Conservation (phyloP, 92 coral and sea anemone genomes). For the Umimayanthus chanpuru region DNA sequence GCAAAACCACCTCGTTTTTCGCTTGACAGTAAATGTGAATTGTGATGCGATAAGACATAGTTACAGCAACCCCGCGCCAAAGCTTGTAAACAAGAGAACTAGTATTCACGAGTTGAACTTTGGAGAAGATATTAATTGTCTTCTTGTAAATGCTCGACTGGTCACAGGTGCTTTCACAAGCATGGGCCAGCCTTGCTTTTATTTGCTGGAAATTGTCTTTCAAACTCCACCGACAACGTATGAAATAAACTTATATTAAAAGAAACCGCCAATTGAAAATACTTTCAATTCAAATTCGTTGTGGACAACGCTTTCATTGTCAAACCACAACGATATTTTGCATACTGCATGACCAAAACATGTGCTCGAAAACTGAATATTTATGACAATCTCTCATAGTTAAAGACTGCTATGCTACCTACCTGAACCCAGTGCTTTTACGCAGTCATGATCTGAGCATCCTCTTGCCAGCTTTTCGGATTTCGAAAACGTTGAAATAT, state of each 20-base stretch:
- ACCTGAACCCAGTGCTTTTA: not conserved
- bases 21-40: not conserved
- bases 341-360: slow-evolving; percentile 13
- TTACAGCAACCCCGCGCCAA: not conserved
- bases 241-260: no score
- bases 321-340: not conserved
- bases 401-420: not conserved
- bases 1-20: not conserved
- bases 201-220: not conserved
- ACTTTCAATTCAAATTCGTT: not conserved
- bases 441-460: no score
- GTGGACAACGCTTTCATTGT: not conserved
- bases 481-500: not conserved
- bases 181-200: not conserved
- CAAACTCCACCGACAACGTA: not conserved
- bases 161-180: not conserved
- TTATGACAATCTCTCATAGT: not conserved
- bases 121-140: no score
- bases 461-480: not conserved
- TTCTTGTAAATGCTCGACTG: not conserved
- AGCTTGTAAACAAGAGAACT: not conserved
- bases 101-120: not conserved
- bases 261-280: not conserved
- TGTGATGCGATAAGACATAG: not conserved
- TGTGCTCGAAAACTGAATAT: slow-evolving; percentile 13